Conservation (phyloP, 1,140 invertebrate genomes). For the Drosophila lacertosa region DNA sequence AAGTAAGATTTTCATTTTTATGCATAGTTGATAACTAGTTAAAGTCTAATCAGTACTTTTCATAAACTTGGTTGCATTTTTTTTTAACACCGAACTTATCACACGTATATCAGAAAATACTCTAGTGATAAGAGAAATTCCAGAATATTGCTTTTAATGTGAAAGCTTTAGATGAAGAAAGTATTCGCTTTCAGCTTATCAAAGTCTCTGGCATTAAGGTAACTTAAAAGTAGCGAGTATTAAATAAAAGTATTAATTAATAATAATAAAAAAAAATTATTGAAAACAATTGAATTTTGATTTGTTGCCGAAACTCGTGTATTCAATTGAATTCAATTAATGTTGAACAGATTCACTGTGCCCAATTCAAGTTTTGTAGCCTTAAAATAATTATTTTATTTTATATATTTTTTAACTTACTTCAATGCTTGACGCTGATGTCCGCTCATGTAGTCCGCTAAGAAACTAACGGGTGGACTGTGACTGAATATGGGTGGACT, state of each 20-base stretch:
- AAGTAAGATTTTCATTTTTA: conserved; percentile 13
- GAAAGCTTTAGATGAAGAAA: conserved; percentile 13
- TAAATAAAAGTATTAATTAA: no score
- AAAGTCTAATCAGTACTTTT: conserved; percentile 29
- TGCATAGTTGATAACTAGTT: conserved; percentile 2
- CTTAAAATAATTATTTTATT: conserved; percentile 12
- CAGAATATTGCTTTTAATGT: conserved; percentile 27
- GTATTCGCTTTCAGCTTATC: conserved; percentile 1
- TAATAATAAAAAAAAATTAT: conserved; percentile 18
- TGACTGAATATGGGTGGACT: conserved; percentile 88
- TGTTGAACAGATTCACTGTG: conserved; percentile 39
- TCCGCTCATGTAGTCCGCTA: conserved; percentile 85
- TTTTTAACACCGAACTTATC: conserved; percentile 34
- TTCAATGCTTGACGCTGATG: conserved; percentile 77
- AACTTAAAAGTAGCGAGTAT: no score
- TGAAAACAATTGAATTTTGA: conserved; percentile 35
- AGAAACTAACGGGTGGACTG: conserved; percentile 87
- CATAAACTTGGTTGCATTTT: conserved; percentile 8
- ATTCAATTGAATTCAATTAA: conserved; percentile 58
- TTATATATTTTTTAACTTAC: conserved; percentile 58
- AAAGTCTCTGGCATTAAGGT: background rate
- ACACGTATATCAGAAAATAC: conserved; percentile 57
- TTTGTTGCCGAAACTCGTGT: conserved; percentile 39
- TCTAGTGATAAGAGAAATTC: conserved; percentile 54
- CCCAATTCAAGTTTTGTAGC: conserved; percentile 24